Base-by-base conservation (phyloP, 2,113 vertebrate genomes). In the Cyanistes caeruleus region DNA sequence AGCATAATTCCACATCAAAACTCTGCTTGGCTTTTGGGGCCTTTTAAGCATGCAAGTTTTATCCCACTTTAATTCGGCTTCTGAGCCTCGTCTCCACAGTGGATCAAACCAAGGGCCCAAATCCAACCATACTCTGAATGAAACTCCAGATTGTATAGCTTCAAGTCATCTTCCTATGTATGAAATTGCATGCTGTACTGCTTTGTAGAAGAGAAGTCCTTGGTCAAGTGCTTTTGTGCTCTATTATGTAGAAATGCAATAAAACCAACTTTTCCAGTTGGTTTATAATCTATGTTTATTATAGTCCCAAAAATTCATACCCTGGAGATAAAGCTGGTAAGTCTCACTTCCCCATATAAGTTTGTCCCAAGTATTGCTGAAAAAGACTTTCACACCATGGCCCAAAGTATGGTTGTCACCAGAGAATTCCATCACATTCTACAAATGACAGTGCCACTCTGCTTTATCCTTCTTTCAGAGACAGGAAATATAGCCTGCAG, bases 1-100 rank as follows among this genome's bases (percentile, higher is more conserved):
- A 95, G 75, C 56, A 81, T 77, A 94, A 96, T 85, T 93, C 94
- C 90, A 90, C 94, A 94, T 94, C 84, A 89, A 94, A 96, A 95
- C 31, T 20, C 39, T 83, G 30, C 43, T 80, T 77, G 60, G 82
- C 41, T 93, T 94, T 83, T 59, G 75, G 33, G 64, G 22, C 15
- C 14, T 1, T 90, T 87, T 52, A 88, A 88, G 70, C 52, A 92
- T 92, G 20, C 44, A 48, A 93, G 67, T 87, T 90, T 80, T 67
- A 90, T 70, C 21, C 92, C 76, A 84, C 79, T 95, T 95, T 75
- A 95, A 88, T 91, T 94, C 82, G 80, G 44, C 48, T 90, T 94
- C 85, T 90, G 55, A 80, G 44, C 24, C 28, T 95, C 15, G 39
- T 60, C 77, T 89, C 87, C 77, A 82, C 24, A 62, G 58, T 76